phyloP scores from a whole-genome alignment of 2,113 vertebrate species.

The Vimba vimba region DNA sequence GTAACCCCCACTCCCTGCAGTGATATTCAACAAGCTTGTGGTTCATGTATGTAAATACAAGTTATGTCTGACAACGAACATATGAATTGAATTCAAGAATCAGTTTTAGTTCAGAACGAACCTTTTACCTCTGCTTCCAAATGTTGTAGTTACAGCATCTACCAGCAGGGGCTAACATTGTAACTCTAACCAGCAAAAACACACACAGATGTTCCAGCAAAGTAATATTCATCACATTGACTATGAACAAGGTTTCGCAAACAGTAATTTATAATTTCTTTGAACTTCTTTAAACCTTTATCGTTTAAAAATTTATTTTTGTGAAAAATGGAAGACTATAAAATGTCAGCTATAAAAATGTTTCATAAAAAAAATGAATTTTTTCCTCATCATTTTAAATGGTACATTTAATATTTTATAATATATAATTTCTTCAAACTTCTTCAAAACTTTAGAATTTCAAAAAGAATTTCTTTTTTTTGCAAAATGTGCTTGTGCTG shows the following conservation, averaged over 20 bases:
- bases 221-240: not conserved
- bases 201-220: not conserved
- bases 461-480: not conserved
- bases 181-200: not conserved
- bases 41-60: not conserved
- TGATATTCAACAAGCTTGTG: not conserved
- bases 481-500: not conserved
- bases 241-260: not conserved
- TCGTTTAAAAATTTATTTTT: too few species aligned
- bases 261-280: not conserved
- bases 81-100: not conserved
- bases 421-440: not conserved
- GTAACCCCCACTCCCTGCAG: not conserved
- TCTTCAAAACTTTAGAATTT: not conserved
- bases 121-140: not conserved
- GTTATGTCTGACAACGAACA: not conserved
- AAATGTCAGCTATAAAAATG: too few species aligned
- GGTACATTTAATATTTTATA: not conserved
- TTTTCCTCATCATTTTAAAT: not conserved
- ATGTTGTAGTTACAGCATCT: not conserved
- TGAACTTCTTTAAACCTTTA: not conserved
- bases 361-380: not conserved
- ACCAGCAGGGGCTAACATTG: not conserved
- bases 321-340: too few species aligned
- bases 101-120: not conserved